Evolutionary conservation across 2,797 vertebrate species (phyloP).

Genomic region (Synanceia verrucosa): DNA sequence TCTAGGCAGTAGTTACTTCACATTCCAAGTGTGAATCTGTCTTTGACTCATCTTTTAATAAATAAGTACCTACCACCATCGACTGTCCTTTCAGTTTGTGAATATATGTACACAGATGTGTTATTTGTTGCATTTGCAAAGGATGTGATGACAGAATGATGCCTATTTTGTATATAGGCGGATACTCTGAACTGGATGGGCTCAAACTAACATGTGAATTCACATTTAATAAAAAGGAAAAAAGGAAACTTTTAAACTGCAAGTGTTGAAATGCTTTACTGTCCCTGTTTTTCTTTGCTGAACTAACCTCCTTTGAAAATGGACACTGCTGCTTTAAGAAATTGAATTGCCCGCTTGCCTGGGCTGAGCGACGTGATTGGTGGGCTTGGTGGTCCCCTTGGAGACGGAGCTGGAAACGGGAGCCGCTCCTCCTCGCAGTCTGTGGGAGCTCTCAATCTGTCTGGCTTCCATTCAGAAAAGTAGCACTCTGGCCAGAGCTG

Average conservation of each 20-base stretch:
- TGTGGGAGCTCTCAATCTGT: slow-evolving; percentile 74
- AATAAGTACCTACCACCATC: slow-evolving; percentile 87
- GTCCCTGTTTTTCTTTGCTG: slow-evolving; percentile 15
- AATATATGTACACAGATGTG: slow-evolving; percentile 80
- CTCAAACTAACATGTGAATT: slow-evolving; percentile 81
- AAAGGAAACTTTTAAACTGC: slow-evolving; percentile 63
- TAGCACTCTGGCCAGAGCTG: slow-evolving; percentile 52
- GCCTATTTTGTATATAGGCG: slow-evolving; percentile 77
- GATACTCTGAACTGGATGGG: slow-evolving; percentile 72
- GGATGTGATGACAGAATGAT: slow-evolving; percentile 76
- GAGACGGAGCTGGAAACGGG: slow-evolving; percentile 78
- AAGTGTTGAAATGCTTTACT: slow-evolving; percentile 67
- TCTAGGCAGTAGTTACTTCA: slow-evolving; percentile 84
- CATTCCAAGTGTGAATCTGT: slow-evolving; percentile 87
- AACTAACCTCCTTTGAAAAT: slow-evolving; percentile 12
- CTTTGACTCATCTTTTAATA: slow-evolving; percentile 89
- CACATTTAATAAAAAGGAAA: slow-evolving; percentile 80
- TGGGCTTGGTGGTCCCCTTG: slow-evolving; percentile 75
- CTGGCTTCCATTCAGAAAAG: slow-evolving; percentile 78
- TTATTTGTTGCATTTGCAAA: slow-evolving; percentile 74
- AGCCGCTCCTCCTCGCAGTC: slow-evolving; percentile 67
- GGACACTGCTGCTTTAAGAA: slow-evolving; percentile 82
- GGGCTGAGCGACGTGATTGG: slow-evolving; percentile 77
- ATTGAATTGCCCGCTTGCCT: slow-evolving; percentile 82
- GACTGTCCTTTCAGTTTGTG: slow-evolving; percentile 84